Percentiles rank a stretch among this genome's conserved stretches.
phyloP scores from a whole-genome alignment of 2,888 invertebrate genomes.

The Agrenia bidenticulata region DNA sequence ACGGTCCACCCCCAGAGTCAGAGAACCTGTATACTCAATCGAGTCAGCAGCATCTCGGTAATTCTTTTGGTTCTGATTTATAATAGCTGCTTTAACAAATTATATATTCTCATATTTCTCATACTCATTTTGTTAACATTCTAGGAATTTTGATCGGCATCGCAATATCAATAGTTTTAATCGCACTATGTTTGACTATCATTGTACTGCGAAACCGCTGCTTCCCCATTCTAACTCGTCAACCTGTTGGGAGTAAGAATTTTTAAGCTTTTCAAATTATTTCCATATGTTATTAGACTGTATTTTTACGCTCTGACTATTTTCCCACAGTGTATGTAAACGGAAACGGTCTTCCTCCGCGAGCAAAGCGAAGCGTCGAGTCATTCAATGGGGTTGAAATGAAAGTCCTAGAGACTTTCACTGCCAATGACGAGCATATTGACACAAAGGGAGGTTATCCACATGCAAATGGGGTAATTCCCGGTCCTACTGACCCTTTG shows the following conservation, averaged over 20 bases:
- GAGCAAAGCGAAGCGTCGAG: slow-evolving; percentile 46
- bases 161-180: slow-evolving; percentile 39
- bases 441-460: slow-evolving; percentile 51
- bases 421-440: slow-evolving; percentile 37
- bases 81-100: not conserved
- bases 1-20: slow-evolving; percentile 13
- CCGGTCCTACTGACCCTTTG: slow-evolving; percentile 46
- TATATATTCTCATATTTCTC: not conserved
- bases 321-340: slow-evolving; percentile 38
- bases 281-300: not conserved
- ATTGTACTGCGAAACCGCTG: slow-evolving; percentile 47
- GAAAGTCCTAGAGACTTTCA: slow-evolving; percentile 45
- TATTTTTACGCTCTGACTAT: too few relatives aligned
- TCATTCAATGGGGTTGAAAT: slow-evolving; percentile 49
- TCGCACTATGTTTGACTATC: slow-evolving; percentile 45
- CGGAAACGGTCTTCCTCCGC: slow-evolving; percentile 46
- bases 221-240: slow-evolving; percentile 42
- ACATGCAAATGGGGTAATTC: slow-evolving; percentile 38
- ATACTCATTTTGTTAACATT: not conserved
- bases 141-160: slow-evolving; percentile 44
- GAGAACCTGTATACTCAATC: not conserved
- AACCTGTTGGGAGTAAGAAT: slow-evolving; percentile 30
- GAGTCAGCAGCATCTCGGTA: not conserved
- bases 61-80: not conserved
- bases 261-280: too few relatives aligned